Evolutionary conservation across 2,888 invertebrate genomes (phyloP), one percentile per base, ranked within the genome.

Genomic region (Plutella xylostella): DNA sequence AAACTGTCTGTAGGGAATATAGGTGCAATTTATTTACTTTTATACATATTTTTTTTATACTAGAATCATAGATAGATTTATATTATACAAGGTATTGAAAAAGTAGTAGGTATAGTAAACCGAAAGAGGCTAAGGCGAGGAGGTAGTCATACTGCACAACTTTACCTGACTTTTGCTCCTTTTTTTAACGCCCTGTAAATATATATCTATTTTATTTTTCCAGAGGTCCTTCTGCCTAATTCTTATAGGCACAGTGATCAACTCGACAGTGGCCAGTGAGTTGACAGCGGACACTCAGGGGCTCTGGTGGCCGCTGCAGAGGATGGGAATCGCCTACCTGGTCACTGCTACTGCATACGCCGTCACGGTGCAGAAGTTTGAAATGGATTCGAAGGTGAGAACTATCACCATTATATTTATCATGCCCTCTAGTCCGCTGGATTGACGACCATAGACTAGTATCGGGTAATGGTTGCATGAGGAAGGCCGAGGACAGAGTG

Each of bases 301-400:
- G 9, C 12, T 50, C 2, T 53, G 51, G 51, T 39, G 45, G n/a
- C 50, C 53, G 1, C 17, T 53, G 15, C 49, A 51, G 25, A 49
- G 43, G 19, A n/a, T 51, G 0, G 49, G 50, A 3, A 9, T 48
- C 1, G 49, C 49, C 1, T 53, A 53, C 34, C 47, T 51, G 28
- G 14, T 49, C 2, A 47, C 42, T 12, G 51, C 48, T 6, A 31
- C 49, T 0, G 33, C 43, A 12, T 55, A 55, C 34, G 44, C 51
- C n/a, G 30, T 52, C 11, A 52, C 52, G 5, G 47, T 49, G n/a
- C 43, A 49, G 18, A 48, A 43, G 19, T 47, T 52, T 12, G 50
- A 48, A 18, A 50, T 53, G 12, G 47, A 51, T 21, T 47, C 53
- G 6, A 49, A 52, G 50, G 55, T 53, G 42, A 43, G 39, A n/a